These are phyloP conservation scores for Megaustenia siamemsis DNA, from an alignment of 2,888 invertebrate species.

Conservation along the genomic window DNA sequence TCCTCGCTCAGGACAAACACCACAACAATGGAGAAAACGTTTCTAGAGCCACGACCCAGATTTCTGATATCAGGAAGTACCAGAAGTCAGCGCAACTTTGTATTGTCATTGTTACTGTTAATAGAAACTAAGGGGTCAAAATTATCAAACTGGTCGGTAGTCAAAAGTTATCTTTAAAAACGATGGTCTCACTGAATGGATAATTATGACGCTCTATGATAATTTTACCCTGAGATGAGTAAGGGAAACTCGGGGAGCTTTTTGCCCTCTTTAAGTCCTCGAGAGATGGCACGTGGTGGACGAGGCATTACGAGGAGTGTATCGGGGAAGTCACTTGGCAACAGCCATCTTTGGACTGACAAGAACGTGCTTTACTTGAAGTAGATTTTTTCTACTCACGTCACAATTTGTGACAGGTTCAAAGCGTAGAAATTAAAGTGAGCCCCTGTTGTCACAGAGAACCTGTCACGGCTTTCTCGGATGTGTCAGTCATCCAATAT, in stretches of 20 bases:
- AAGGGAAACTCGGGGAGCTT: neutral
- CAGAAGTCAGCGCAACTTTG: conserved; percentile 17
- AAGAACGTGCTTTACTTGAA: neutral
- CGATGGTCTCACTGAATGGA: neutral
- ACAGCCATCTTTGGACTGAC: conserved; percentile 17
- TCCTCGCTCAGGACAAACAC: conserved; percentile 25
- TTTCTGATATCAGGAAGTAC: neutral
- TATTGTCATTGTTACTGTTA: neutral
- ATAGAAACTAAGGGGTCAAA: conserved; percentile 1
- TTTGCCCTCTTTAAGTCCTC: neutral
- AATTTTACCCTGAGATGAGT: neutral
- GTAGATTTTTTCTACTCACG: conserved; percentile 41
- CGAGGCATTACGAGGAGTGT: neutral
- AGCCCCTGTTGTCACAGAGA: neutral
- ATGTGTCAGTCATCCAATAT: neutral
- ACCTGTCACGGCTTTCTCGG: neutral
- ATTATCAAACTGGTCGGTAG: neutral
- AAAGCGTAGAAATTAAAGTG: neutral
- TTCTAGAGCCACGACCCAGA: conserved; percentile 32
- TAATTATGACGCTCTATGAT: neutral
- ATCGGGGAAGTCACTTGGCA: neutral
- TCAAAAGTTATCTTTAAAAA: conserved; percentile 20
- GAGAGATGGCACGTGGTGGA: conserved; percentile 21
- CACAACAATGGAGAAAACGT: conserved; percentile 3
- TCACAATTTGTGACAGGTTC: conserved; percentile 24